These are phyloP conservation scores for Ctenopoma kingsleyae DNA, from an alignment of 2,797 vertebrate species.

Conservation along the genomic window DNA sequence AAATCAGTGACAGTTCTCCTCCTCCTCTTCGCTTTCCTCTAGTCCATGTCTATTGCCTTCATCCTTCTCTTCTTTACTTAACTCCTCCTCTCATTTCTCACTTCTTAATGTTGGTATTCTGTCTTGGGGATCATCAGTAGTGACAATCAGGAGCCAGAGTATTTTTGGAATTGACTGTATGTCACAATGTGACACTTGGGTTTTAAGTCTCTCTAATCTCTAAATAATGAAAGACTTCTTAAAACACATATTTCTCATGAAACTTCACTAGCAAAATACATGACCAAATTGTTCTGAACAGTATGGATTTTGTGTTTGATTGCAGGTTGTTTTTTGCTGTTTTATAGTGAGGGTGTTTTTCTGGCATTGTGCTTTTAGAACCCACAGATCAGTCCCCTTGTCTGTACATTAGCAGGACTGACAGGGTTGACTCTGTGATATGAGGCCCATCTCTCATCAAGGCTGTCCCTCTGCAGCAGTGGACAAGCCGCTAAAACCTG, in stretches of 20 bases:
- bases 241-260: not conserved
- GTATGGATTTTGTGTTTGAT: not conserved
- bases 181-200: not conserved
- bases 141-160: not conserved
- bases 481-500: conserved; percentile 16
- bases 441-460: conserved; percentile 14
- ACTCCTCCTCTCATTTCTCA: not conserved
- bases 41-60: conserved; percentile 1
- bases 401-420: conserved; percentile 12
- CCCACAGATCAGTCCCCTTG: not conserved
- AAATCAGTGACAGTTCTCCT: not conserved
- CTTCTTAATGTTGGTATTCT: conserved; percentile 2
- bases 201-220: not conserved
- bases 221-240: not conserved
- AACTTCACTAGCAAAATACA: not conserved
- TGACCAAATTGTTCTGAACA: not conserved
- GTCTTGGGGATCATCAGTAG: not conserved
- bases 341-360: not conserved
- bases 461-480: conserved; percentile 2
- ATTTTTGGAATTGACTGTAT: not conserved
- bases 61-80: not conserved
- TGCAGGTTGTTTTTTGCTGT: not conserved
- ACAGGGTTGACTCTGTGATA: conserved; percentile 23
- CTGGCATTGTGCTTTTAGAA: not conserved
- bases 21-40: not conserved